Evolutionary conservation across 2,113 vertebrate genomes (phyloP).

Genomic region (Pelvicachromis taeniatus): DNA sequence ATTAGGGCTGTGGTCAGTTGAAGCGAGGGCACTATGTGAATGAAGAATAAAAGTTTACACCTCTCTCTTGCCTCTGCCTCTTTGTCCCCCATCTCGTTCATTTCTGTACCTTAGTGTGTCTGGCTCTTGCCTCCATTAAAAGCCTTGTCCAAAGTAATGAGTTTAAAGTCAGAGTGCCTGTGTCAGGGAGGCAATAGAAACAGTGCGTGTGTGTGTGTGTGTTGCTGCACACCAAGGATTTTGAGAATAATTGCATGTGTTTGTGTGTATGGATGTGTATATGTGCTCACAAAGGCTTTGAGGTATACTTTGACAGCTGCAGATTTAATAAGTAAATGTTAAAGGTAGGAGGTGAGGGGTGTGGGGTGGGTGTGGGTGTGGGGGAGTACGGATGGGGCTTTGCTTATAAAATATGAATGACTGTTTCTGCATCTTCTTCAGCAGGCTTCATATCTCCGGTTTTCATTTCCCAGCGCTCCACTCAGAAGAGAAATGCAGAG

Average conservation of each 20-base stretch:
- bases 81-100: conserved; percentile 10
- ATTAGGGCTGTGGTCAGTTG: not conserved
- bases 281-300: conserved; percentile 37
- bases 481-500: conserved; percentile 25
- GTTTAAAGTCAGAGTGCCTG: conserved; percentile 50
- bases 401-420: conserved; percentile 74
- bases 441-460: conserved; percentile 49
- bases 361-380: not conserved
- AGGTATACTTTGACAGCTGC: conserved; percentile 64
- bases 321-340: conserved; percentile 68
- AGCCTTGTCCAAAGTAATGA: conserved; percentile 64
- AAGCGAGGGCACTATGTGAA: not conserved
- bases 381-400: conserved; percentile 12
- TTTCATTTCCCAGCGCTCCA: conserved; percentile 42
- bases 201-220: not conserved
- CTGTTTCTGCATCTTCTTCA: conserved; percentile 64
- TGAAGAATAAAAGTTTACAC: conserved; percentile 27
- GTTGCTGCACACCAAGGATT: conserved; percentile 1
- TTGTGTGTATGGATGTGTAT: not conserved
- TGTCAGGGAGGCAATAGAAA: conserved; percentile 26
- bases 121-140: conserved; percentile 55
- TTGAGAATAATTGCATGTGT: conserved; percentile 28
- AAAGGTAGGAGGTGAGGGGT: conserved; percentile 33
- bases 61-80: not conserved
- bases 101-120: not conserved